These are phyloP conservation scores for Polydrusus cervinus DNA, from an alignment of 2,888 invertebrate genomes.

Conservation along the genomic window DNA sequence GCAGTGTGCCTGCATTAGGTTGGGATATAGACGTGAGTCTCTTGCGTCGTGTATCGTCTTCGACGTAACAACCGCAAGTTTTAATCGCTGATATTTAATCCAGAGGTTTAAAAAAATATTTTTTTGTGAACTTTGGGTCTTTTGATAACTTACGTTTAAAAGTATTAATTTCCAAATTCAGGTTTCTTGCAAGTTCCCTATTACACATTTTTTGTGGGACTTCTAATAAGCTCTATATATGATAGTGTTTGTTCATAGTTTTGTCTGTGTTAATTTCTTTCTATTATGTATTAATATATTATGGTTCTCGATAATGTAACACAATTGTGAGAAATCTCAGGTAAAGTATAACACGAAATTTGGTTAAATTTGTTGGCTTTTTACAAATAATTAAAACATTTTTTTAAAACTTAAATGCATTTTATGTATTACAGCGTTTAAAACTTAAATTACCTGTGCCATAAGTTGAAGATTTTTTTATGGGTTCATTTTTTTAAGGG, in stretches of 20 bases:
- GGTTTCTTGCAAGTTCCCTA: too few species aligned
- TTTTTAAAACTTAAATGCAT: conserved; percentile 7
- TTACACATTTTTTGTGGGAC: neutral
- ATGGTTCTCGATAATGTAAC: conserved; percentile 15
- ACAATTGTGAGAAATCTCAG: conserved; percentile 38
- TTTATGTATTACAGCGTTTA: conserved; percentile 3
- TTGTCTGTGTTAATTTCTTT: conserved; percentile 10
- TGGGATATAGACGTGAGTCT: too few species aligned
- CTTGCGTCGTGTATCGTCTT: too few species aligned
- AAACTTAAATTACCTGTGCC: conserved; percentile 31
- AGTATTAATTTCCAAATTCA: too few species aligned
- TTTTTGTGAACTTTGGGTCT: too few species aligned
- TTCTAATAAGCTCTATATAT: neutral
- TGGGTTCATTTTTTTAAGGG: too few species aligned
- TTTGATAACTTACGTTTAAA: too few species aligned
- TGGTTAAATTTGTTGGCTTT: conserved; percentile 1
- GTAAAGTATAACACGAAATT: conserved; percentile 16
- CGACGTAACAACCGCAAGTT: too few species aligned
- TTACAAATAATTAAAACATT: conserved; percentile 5
- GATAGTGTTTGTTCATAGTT: conserved; percentile 1
- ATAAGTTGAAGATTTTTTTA: conserved; percentile 9
- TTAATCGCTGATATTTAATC: too few species aligned
- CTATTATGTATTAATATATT: neutral
- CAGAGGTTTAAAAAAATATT: too few species aligned
- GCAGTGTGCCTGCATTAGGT: too few species aligned